Conservation (phyloP, 1,140 invertebrate genomes). For the Trypoxylus dichotomus region DNA sequence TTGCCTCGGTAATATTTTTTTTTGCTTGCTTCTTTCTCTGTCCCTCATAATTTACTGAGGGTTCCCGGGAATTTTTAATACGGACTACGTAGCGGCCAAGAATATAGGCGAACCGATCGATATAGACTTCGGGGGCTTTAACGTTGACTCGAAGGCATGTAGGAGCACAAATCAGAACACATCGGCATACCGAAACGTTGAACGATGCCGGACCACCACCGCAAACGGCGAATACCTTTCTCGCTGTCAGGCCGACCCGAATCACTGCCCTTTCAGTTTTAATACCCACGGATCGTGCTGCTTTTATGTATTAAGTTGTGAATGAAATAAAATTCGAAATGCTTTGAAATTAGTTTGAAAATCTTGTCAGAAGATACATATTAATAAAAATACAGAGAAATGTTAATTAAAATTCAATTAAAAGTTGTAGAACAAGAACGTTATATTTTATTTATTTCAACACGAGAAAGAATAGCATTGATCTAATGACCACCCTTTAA, state of each 20-base stretch:
- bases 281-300: not conserved
- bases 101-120: not conserved
- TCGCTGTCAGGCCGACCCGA: slow-evolving; percentile 10
- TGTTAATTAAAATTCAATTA: too few relatives aligned
- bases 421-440: too few relatives aligned
- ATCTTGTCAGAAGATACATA: not conserved
- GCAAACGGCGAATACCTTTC: slow-evolving; percentile 5
- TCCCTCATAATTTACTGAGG: slow-evolving; percentile 13
- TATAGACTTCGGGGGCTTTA: slow-evolving; percentile 9
- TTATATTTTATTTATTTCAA: too few relatives aligned
- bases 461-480: too few relatives aligned
- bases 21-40: not conserved
- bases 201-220: slow-evolving; percentile 16
- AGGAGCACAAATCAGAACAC: slow-evolving; percentile 21
- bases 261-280: slow-evolving; percentile 16
- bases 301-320: not conserved
- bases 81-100: not conserved
- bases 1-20: not conserved
- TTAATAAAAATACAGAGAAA: too few relatives aligned
- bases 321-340: not conserved
- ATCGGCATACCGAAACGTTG: slow-evolving; percentile 18
- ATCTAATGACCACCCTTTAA: too few relatives aligned
- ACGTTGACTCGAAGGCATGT: slow-evolving; percentile 4
- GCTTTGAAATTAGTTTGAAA: not conserved
- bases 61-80: slow-evolving; percentile 21